Base-by-base conservation (phyloP, 1,140 invertebrate genomes). In the Planococcus citri region DNA sequence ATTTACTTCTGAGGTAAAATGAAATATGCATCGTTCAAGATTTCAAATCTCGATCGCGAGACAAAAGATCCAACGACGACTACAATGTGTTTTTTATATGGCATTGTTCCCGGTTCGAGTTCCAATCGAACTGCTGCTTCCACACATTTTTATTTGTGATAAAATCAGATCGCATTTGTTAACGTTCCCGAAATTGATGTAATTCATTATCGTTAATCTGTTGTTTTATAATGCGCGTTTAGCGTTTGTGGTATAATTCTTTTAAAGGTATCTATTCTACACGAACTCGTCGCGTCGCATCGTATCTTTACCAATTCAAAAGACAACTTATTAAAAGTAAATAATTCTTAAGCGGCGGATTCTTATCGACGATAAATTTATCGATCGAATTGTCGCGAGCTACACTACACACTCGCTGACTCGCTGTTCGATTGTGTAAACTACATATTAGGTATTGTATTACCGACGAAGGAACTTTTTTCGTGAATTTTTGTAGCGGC, bases 151-250 rank as follows among this genome's bases (percentile, higher is more conserved):
- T 51, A 20, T 51, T 51, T 51, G 41, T 20, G 41, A 51, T 51
- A 51, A 51, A 51, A 51, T 51, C 41, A 51, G 41, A 51, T 51
- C 41, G 41, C 41, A 51, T 51, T 51, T 51, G 41, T 51, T 51
- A 51, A 51, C 41, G 41, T 51, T 51, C 17, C n/a, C 41, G 41
- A 51, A 51, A 51, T 51, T 51, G 41, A 51, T 51, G 41, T 51
- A 51, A 51, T 51, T 51, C 41, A 51, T 51, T 51, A 51, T 51
- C 41, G n/a, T 51, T 51, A 51, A 51, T 51, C 41, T 51, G 41
- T 51, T 51, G 41, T 51, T 51, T 51, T 51, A 51, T 51, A 51
- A 51, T 51, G 41, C 41, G 10, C 17, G 41, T 51, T 17, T 51
- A 12, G 41, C 41, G 10, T 51, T 51, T 17, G 41, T 14, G 41